phyloP scores from a whole-genome alignment of 2,888 invertebrate species.

The Meteorus cinctellus region DNA sequence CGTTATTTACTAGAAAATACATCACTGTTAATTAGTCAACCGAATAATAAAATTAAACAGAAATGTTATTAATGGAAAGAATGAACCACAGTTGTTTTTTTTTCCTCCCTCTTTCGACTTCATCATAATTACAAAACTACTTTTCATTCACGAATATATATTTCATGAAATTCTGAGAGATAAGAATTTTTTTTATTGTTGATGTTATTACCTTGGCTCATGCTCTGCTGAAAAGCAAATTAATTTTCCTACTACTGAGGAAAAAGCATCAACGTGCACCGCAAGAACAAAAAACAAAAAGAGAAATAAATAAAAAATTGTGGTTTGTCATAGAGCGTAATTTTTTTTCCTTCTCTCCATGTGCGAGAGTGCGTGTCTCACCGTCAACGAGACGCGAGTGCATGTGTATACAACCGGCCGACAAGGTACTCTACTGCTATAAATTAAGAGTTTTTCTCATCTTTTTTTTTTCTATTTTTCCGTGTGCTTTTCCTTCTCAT shows the following conservation, averaged over 20 bases:
- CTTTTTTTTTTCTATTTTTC: background rate
- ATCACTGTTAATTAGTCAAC: too few relatives aligned
- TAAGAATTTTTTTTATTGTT: background rate
- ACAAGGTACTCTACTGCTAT: conserved; percentile 2
- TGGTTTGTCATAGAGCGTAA: background rate
- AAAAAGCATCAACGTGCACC: conserved; percentile 1
- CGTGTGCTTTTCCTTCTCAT: background rate
- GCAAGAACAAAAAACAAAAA: background rate
- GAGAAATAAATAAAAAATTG: background rate
- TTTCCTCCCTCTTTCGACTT: too few relatives aligned
- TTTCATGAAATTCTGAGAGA: background rate
- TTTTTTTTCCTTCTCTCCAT: background rate
- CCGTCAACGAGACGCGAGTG: background rate
- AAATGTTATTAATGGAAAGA: too few relatives aligned
- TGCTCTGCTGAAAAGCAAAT: background rate
- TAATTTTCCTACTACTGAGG: conserved; percentile 20
- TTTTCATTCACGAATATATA: background rate
- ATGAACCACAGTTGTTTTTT: background rate
- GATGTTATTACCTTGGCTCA: background rate
- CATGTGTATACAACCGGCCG: background rate
- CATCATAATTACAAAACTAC: background rate
- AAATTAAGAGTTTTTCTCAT: conserved; percentile 2
- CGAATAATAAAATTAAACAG: too few relatives aligned
- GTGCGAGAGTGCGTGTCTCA: conserved; percentile 11
- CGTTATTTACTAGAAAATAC: too few relatives aligned